Conservation (phyloP, 1,140 invertebrate species). For the Medauroidea extradentata region DNA sequence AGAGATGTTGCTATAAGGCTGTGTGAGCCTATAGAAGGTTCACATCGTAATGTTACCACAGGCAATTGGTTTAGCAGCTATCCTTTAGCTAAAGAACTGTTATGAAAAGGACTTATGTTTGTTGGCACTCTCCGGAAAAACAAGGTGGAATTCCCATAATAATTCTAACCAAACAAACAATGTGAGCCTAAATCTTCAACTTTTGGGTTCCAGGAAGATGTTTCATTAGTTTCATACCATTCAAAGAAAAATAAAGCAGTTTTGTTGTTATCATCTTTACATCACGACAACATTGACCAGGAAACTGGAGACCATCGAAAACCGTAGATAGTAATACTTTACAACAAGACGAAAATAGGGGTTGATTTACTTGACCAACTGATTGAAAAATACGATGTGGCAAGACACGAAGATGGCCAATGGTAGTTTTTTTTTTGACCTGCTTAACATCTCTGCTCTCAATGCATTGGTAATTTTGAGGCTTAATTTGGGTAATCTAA, state of each 20-base stretch:
- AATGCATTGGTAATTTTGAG: too few species aligned
- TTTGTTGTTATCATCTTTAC: slow-evolving; percentile 24
- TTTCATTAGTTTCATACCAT: slow-evolving; percentile 29
- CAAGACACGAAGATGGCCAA: slow-evolving; percentile 15
- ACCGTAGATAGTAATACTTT: slow-evolving; percentile 38
- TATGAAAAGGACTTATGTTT: too few species aligned
- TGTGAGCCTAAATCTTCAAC: slow-evolving; percentile 9
- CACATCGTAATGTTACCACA: slow-evolving; percentile 28
- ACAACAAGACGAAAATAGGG: too few species aligned
- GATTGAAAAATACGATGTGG: too few species aligned
- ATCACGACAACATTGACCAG: slow-evolving; percentile 19
- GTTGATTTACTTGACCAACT: too few species aligned
- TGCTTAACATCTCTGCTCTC: too few species aligned
- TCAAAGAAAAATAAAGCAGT: slow-evolving; percentile 29
- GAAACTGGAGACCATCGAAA: too few species aligned
- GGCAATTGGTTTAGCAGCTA: slow-evolving; percentile 32
- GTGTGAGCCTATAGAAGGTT: slow-evolving; percentile 19
- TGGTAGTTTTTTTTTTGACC: slow-evolving; percentile 3
- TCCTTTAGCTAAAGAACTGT: slow-evolving; percentile 26
- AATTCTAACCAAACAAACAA: slow-evolving; percentile 29
- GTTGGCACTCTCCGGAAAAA: slow-evolving; percentile 36
- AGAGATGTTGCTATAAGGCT: slow-evolving; percentile 22
- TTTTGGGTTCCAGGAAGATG: slow-evolving; percentile 30
- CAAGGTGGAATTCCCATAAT: slow-evolving; percentile 23
- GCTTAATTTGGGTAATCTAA: too few species aligned